phyloP scores from a whole-genome alignment of 2,888 invertebrate species.

The Stramonita haemastoma region DNA sequence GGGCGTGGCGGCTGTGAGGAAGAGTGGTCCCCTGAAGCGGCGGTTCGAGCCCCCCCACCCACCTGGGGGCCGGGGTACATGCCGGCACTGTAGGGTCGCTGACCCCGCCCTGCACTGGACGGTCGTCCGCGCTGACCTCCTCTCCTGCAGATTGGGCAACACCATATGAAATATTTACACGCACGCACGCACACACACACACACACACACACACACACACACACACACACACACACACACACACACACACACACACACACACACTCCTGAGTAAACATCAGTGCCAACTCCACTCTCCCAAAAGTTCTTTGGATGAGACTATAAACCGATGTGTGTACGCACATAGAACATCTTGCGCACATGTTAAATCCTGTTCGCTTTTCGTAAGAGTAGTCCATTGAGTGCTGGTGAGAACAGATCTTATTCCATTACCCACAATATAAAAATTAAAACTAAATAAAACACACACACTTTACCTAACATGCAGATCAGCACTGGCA shows the following conservation, averaged over 20 bases:
- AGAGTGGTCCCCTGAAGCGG: background rate
- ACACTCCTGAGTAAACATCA: too few relatives aligned
- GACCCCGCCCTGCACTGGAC: slow-evolving; percentile 5
- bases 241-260: background rate
- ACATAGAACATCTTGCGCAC: too few relatives aligned
- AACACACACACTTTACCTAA: slow-evolving; percentile 52
- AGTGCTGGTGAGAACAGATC: too few relatives aligned
- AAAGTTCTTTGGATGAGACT: too few relatives aligned
- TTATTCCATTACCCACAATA: too few relatives aligned
- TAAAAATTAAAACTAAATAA: too few relatives aligned
- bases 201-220: background rate
- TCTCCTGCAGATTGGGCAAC: background rate
- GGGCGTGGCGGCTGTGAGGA: background rate
- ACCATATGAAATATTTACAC: background rate
- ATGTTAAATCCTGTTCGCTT: too few relatives aligned
- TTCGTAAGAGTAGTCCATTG: too few relatives aligned
- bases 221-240: background rate
- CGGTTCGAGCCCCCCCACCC: background rate
- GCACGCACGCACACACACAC: background rate
- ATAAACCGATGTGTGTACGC: too few relatives aligned
- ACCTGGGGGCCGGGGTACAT: background rate
- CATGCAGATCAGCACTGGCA: slow-evolving; percentile 60
- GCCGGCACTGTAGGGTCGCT: slow-evolving; percentile 20
- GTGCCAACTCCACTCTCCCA: too few relatives aligned
- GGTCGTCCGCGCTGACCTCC: background rate